Percentiles rank a stretch among this genome's conserved stretches.
Conservation (phyloP, 1,140 invertebrate species). For the Gryllus bimaculatus region DNA sequence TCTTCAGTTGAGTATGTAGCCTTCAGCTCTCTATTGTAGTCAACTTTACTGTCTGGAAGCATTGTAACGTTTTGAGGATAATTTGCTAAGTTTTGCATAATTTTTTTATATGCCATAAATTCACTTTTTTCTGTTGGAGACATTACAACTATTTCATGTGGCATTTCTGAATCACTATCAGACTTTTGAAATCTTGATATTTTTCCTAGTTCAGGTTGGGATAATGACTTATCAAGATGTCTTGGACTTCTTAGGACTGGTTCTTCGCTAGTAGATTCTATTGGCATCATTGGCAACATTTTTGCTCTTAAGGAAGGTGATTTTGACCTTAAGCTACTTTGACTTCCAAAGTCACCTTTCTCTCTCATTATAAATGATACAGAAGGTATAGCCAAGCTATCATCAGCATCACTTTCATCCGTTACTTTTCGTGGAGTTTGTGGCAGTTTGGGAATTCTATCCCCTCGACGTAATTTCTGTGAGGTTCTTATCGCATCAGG, state of each 20-base stretch:
- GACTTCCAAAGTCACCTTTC: constrained; percentile 2
- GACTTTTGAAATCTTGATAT: neutral
- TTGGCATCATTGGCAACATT: constrained; percentile 8
- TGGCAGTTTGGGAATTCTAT: neutral
- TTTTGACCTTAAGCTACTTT: neutral
- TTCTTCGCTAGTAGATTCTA: neutral
- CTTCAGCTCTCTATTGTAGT: neutral
- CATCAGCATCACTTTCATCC: constrained; percentile 12
- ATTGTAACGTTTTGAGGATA: neutral
- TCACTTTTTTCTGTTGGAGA: neutral
- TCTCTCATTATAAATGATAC: constrained; percentile 14
- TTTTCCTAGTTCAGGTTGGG: neutral
- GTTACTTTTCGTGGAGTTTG: neutral
- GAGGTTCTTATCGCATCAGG: neutral
- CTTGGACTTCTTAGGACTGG: neutral
- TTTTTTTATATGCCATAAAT: neutral
- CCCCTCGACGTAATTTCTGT: neutral
- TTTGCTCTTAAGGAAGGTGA: neutral
- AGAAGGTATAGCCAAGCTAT: constrained; percentile 6
- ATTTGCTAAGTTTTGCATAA: neutral
- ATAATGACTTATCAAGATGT: neutral
- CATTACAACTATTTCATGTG: neutral
- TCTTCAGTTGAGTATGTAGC: neutral
- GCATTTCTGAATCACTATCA: neutral
- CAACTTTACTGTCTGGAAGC: neutral